Percentiles rank a stretch among this genome's conserved stretches.
These are phyloP conservation scores for Pagrus major DNA, from an alignment of 2,113 vertebrate species.

Conservation along the genomic window DNA sequence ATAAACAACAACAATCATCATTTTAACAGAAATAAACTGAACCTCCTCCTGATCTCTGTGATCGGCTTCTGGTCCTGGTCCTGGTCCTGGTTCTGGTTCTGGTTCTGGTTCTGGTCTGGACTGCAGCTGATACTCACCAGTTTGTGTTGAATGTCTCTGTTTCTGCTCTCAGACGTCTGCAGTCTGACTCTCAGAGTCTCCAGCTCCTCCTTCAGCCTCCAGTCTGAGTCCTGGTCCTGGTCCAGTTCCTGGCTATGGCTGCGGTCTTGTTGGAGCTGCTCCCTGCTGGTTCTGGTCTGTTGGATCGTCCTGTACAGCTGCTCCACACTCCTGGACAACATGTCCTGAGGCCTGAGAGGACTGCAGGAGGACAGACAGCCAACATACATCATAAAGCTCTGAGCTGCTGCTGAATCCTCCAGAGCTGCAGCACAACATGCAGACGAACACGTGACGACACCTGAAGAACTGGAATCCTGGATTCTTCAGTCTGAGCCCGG, in stretches of 20 bases:
- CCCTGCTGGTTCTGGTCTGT: conserved; percentile 80
- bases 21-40: too few relatives aligned
- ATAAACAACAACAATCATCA: background rate
- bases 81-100: too few relatives aligned
- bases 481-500: too few relatives aligned
- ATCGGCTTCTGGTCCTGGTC: too few relatives aligned
- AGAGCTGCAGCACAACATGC: too few relatives aligned
- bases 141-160: conserved; percentile 5
- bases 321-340: conserved; percentile 77
- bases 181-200: conserved; percentile 11
- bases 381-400: background rate
- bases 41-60: too few relatives aligned
- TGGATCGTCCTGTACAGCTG: conserved; percentile 84
- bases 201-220: conserved; percentile 13
- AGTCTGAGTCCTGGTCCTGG: background rate
- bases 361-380: background rate
- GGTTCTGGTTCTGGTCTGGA: background rate
- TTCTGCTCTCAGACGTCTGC: conserved; percentile 12
- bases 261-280: conserved; percentile 65
- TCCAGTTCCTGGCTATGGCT: conserved; percentile 9
- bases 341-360: background rate
- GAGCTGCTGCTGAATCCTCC: too few relatives aligned
- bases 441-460: too few relatives aligned
- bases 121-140: conserved; percentile 38
- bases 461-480: too few relatives aligned